Percentiles rank a stretch among this genome's conserved stretches.
These are phyloP conservation scores for Ditylenchus weischeri DNA, from an alignment of 2,888 invertebrate species.

Conservation along the genomic window DNA sequence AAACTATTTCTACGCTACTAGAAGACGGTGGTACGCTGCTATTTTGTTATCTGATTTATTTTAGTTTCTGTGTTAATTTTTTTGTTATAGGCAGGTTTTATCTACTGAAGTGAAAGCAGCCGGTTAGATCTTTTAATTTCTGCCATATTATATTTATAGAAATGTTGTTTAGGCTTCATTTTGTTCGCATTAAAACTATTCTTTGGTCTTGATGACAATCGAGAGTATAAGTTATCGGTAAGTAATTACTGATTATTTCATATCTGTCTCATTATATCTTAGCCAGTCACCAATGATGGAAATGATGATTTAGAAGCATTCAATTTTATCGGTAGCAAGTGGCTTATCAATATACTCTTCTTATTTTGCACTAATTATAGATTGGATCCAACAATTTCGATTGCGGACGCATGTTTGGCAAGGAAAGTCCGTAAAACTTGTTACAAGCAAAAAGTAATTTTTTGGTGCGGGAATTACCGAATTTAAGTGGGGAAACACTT, in stretches of 20 bases:
- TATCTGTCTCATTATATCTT: background rate
- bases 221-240: constrained; percentile 16
- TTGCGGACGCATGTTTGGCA: constrained; percentile 27
- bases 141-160: background rate
- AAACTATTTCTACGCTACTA: no score
- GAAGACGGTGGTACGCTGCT: background rate
- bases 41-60: background rate
- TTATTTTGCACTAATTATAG: background rate
- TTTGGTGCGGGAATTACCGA: no score
- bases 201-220: constrained; percentile 39
- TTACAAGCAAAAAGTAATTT: no score
- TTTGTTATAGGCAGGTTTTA: constrained; percentile 34
- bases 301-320: constrained; percentile 17
- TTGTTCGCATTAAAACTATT: constrained; percentile 40
- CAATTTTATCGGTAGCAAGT: constrained; percentile 10
- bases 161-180: constrained; percentile 22
- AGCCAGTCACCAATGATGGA: background rate
- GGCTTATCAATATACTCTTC: no score
- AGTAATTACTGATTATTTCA: background rate
- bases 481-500: no score
- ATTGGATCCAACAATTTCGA: constrained; percentile 23
- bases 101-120: constrained; percentile 40
- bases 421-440: constrained; percentile 12
- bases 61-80: background rate
- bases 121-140: constrained; percentile 8